Base-by-base conservation (phyloP, 2,888 invertebrate genomes). In the Nemoura dubitans region DNA sequence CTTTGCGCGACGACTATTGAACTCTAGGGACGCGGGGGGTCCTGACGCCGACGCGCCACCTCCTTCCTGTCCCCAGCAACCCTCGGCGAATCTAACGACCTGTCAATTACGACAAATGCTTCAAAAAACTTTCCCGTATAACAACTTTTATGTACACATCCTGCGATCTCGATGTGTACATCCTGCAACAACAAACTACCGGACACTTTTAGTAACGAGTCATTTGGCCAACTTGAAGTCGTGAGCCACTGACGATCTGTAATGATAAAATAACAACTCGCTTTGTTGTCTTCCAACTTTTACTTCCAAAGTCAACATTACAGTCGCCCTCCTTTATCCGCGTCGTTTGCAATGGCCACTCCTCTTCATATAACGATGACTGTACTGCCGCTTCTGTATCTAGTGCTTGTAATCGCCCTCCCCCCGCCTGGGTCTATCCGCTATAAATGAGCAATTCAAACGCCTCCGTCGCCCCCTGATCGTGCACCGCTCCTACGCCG, bases 41-140 rank as follows among this genome's bases (percentile, higher is more conserved):
- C 36, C 36, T 36, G 36, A 36, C 36, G 36, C n/a, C n/a, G n/a
- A 36, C 10, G 36, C 36, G 36, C 21, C 59, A 10, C 59, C 59
- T 59, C 59, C 14, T 59, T 21, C 16, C 21, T 21, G 16, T 16
- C 59, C 14, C 6, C 59, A 7, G 14, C 59, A 7, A 59, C 59
- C 59, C 59, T 59, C 14, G 59, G 21, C 59, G 59, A 59, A 59
- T 59, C 59, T 59, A 59, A 59, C 59, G 59, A 59, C 59, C 59
- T 59, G 59, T 59, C 59, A 59, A 59, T 59, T 59, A 59, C 59
- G 59, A 59, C 59, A 59, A 59, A 59, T 21, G 59, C 59, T 59
- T 59, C 59, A 7, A 21, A 59, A 59, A 59, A 14, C 14, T 59
- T 59, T 14, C 59, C 21, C 36, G 36, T n/a, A 36, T 36, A 3